Evolutionary conservation across 2,888 invertebrate genomes (phyloP), one percentile per base, ranked within the genome.

Genomic region (Cybosia mesomella): DNA sequence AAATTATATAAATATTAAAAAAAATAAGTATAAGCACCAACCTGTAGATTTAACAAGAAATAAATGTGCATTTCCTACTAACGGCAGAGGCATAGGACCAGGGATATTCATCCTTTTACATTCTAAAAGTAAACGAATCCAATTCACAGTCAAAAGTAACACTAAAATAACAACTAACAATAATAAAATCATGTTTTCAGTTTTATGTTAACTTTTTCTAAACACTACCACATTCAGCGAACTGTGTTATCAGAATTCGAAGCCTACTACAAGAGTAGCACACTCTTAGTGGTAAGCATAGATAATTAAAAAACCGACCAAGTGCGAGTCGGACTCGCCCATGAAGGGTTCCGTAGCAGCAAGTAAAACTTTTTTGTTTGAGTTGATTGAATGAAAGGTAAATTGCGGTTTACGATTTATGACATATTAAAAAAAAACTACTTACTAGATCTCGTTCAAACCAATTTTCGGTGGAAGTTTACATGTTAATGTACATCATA

Each of bases 31-130:
- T 28, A 28, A 4, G 32, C 15, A 28, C 75, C 75, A 82, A 93
- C 92, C 86, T 71, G 92, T 81, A n/a, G 95, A 91, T 64, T 84
- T 81, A 67, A 90, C 92, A n/a, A 92, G 81, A 71, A 95, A 89
- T 28, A 94, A 85, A 69, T 92, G 85, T 0, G 89, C 95, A 86
- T 95, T 95, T 0, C 96, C 96, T 13, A 96, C 59, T 2, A 96
- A 15, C 0, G 96, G 96, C 53, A 92, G 73, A 0, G 89, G 86
- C 0, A 72, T 59, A 0, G 95, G 95, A 10, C 92, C 93, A 2
- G 76, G 77, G 13, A 91, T 54, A 60, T 89, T 88, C 32, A 73
- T 82, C 8, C 67, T 80, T 8, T 72, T 82, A 15, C 74, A 80
- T 59, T 86, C 83, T 22, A 65, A 73, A 18, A 88, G 39, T 18